phyloP scores from a whole-genome alignment of 2,888 invertebrate genomes.

The Drosophila conformis region DNA sequence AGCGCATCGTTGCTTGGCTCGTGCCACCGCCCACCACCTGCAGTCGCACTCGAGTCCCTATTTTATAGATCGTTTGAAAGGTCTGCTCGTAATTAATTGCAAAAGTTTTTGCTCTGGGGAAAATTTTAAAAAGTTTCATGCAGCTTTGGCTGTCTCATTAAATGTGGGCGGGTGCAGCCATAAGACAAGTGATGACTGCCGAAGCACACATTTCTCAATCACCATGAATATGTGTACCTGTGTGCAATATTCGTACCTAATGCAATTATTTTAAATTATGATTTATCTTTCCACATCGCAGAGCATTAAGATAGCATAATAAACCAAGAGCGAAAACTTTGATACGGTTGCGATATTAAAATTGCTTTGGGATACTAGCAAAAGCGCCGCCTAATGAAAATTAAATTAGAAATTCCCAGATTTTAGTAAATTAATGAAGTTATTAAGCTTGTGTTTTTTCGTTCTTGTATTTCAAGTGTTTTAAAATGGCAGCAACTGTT shows the following conservation, averaged over 20 bases:
- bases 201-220: slow-evolving; percentile 46
- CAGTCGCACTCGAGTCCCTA: slow-evolving; percentile 7
- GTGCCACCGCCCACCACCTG: neutral
- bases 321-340: neutral
- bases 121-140: slow-evolving; percentile 55
- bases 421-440: neutral
- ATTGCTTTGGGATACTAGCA: neutral
- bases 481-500: neutral
- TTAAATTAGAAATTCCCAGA: neutral
- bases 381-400: neutral
- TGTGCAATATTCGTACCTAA: neutral
- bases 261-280: neutral
- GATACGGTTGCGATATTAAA: neutral
- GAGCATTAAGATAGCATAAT: neutral
- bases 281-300: neutral
- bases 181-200: slow-evolving; percentile 40
- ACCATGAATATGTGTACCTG: slow-evolving; percentile 23
- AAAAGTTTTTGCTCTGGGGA: slow-evolving; percentile 62
- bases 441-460: no score
- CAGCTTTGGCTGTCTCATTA: slow-evolving; percentile 48
- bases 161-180: slow-evolving; percentile 27
- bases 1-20: slow-evolving; percentile 14
- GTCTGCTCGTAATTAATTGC: slow-evolving; percentile 71
- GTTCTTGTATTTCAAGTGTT: neutral
- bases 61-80: slow-evolving; percentile 41